Conservation (phyloP, 1,140 invertebrate species). For the Amphibalanus amphitrite region DNA sequence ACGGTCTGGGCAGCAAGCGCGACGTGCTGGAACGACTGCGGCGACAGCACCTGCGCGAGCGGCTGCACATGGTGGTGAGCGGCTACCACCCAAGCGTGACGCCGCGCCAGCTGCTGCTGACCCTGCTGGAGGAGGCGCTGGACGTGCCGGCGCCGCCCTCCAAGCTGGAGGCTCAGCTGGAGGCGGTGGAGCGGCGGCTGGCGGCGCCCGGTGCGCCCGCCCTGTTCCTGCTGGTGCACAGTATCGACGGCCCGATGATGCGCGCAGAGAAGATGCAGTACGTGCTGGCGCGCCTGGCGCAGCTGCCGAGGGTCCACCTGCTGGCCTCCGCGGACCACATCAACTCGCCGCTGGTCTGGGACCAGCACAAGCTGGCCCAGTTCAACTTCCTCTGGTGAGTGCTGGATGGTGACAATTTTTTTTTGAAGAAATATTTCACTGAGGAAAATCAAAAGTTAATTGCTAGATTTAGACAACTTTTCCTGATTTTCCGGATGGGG, state of each 20-base stretch:
- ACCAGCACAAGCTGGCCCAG: conserved; percentile 56
- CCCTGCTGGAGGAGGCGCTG: conserved; percentile 12
- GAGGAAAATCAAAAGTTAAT: too few species aligned
- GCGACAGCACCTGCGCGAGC: conserved; percentile 39
- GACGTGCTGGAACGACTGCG: conserved; percentile 58
- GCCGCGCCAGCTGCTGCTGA: conserved; percentile 24
- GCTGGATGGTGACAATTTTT: too few species aligned
- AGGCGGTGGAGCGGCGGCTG: conserved; percentile 47
- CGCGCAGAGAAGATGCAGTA: conserved; percentile 55
- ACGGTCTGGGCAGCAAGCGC: conserved; percentile 78
- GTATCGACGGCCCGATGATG: conserved; percentile 69
- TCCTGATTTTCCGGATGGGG: too few species aligned
- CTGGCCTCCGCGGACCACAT: conserved; percentile 83
- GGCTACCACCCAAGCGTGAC: conserved; percentile 82
- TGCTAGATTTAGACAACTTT: too few species aligned
- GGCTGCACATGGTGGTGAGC: conserved; percentile 60
- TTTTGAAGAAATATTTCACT: too few species aligned
- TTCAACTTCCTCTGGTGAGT: conserved; percentile 63
- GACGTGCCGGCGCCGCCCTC: conserved; percentile 22
- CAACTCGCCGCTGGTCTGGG: conserved; percentile 81
- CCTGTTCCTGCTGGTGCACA: conserved; percentile 72
- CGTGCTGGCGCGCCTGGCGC: conserved; percentile 49
- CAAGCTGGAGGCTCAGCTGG: conserved; percentile 29
- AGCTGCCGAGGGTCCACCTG: conserved; percentile 54
- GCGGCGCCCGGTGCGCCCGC: conserved; percentile 33